A percentile compares a stretch with the other conserved stretches of the same genome.
Evolutionary conservation across 2,113 vertebrate genomes (phyloP).

Genomic region (Pseudorectes ferrugineus): DNA sequence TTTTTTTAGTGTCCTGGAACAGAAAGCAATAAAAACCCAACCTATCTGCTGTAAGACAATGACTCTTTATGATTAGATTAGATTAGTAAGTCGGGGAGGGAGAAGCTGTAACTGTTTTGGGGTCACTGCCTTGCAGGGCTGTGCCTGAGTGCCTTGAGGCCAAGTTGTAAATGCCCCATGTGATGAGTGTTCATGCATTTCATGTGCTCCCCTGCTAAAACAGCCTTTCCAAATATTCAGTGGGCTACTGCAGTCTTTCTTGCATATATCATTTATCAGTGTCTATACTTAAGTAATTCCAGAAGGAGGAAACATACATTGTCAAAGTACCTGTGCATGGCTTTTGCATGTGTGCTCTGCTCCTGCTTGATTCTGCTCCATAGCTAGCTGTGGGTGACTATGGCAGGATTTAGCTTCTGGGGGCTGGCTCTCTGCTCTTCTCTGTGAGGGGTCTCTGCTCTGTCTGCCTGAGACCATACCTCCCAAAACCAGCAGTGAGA

Average conservation of each 20-base stretch:
- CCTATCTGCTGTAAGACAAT: slow-evolving; percentile 24
- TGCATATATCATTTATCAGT: background rate
- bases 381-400: accelerated
- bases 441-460: background rate
- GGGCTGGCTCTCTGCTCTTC: background rate
- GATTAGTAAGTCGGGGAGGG: background rate
- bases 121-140: background rate
- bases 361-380: background rate
- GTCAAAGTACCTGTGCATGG: background rate
- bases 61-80: slow-evolving; percentile 32
- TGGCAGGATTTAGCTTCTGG: background rate
- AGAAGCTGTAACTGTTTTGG: background rate
- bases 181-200: background rate
- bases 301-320: background rate
- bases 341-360: background rate
- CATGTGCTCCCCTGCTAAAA: background rate
- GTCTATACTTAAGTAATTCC: background rate
- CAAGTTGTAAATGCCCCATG: background rate
- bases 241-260: background rate
- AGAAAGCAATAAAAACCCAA: slow-evolving; percentile 36
- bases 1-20: slow-evolving; percentile 25
- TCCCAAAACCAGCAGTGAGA: background rate
- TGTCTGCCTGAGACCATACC: background rate
- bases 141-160: background rate
- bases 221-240: background rate